These are phyloP conservation scores for Diarsia rubi DNA, from an alignment of 2,888 invertebrate genomes.

Conservation along the genomic window DNA sequence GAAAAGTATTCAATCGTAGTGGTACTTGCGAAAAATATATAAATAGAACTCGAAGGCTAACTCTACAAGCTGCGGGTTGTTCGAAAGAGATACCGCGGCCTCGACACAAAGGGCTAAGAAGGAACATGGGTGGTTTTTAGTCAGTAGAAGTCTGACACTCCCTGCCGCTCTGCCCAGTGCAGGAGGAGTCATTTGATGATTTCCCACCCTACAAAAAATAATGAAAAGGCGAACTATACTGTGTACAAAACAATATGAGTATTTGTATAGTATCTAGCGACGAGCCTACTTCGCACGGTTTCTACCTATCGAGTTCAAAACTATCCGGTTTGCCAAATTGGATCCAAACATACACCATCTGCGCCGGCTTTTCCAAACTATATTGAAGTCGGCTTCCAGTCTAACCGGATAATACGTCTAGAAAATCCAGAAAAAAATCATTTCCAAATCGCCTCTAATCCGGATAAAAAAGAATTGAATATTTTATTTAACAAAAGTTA, in stretches of 20 bases:
- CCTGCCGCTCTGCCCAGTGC: too few species aligned
- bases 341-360: background rate
- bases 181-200: too few species aligned
- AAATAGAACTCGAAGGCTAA: background rate
- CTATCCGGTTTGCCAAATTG: background rate
- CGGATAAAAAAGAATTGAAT: constrained; percentile 22
- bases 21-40: background rate
- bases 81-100: too few species aligned
- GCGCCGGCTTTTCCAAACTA: too few species aligned
- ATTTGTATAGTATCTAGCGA: background rate
- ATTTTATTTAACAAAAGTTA: constrained; percentile 17
- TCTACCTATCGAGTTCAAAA: background rate
- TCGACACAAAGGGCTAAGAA: too few species aligned
- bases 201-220: too few species aligned
- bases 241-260: too few species aligned
- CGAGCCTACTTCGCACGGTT: background rate
- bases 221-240: too few species aligned
- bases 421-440: background rate
- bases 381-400: too few species aligned
- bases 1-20: background rate
- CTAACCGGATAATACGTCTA: background rate
- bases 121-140: too few species aligned
- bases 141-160: too few species aligned
- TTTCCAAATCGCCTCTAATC: constrained; percentile 11
- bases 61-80: too few species aligned